phyloP scores from a whole-genome alignment of 1,140 invertebrate genomes.

The Drosophila ananassae region DNA sequence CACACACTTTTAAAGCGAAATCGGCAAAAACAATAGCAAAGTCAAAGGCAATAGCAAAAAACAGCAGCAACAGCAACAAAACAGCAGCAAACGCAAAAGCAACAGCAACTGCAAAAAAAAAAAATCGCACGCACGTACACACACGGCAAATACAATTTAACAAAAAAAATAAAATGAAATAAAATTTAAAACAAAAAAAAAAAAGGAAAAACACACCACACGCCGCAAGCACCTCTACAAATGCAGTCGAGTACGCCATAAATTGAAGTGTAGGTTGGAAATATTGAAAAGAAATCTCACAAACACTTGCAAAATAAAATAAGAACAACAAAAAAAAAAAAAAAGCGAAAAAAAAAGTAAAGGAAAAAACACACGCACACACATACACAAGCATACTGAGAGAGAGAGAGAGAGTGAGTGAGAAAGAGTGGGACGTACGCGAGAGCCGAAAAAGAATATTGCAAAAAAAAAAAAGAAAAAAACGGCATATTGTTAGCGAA shows the following conservation, averaged over 20 bases:
- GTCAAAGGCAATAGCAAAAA: slow-evolving; percentile 2
- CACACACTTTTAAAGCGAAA: slow-evolving; percentile 9
- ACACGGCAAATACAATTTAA: background rate
- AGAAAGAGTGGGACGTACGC: background rate
- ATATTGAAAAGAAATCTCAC: background rate
- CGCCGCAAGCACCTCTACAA: slow-evolving; percentile 6
- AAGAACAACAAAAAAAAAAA: background rate
- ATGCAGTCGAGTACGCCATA: slow-evolving; percentile 12
- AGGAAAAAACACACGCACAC: background rate
- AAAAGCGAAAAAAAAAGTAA: background rate
- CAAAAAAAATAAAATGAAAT: no score
- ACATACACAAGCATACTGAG: no score
- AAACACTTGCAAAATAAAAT: background rate
- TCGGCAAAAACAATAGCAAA: background rate
- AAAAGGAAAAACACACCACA: background rate
- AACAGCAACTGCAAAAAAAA: slow-evolving; percentile 1
- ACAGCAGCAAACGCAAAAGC: background rate
- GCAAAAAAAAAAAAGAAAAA: background rate
- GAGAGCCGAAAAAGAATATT: background rate
- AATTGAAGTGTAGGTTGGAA: slow-evolving; percentile 3
- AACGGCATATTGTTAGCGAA: background rate
- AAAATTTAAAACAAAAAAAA: background rate
- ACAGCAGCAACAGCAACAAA: background rate
- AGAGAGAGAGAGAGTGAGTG: background rate
- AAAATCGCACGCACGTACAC: slow-evolving; percentile 9